Conservation (phyloP, 2,797 vertebrate genomes). For the Staurois parvus region DNA sequence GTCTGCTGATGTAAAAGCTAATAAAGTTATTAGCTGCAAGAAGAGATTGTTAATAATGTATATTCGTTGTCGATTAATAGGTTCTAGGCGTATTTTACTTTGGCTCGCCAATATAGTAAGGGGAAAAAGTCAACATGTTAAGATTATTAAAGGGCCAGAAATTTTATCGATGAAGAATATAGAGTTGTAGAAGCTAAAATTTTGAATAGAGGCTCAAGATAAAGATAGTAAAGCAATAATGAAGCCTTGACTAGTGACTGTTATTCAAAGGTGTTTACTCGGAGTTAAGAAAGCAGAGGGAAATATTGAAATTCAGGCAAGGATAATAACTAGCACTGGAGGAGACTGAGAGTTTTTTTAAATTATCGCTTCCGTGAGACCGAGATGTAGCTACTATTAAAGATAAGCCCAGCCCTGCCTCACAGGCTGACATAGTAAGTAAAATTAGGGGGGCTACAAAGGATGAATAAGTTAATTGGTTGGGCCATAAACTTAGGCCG, state of each 20-base stretch:
- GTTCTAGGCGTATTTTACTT: constrained; percentile 4
- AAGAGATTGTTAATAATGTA: rapidly evolving
- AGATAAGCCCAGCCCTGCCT: constrained; percentile 52
- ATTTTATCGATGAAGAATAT: constrained; percentile 20
- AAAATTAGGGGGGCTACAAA: not conserved
- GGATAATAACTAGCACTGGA: constrained; percentile 71
- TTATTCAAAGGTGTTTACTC: not conserved
- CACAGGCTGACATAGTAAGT: constrained; percentile 65
- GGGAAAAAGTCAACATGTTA: constrained; percentile 62
- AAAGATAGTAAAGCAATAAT: rapidly evolving
- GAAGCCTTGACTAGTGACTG: rapidly evolving
- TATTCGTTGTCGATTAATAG: not conserved
- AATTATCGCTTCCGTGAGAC: constrained; percentile 42
- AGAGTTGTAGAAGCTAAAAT: rapidly evolving
- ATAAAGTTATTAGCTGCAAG: constrained; percentile 22
- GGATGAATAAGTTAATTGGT: rapidly evolving
- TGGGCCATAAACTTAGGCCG: not conserved
- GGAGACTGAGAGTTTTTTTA: constrained; percentile 59
- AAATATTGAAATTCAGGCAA: not conserved
- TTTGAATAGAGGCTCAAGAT: not conserved
- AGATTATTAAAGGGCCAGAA: not conserved
- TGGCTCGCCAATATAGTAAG: constrained; percentile 67
- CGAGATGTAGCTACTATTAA: constrained; percentile 63
- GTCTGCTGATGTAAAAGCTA: constrained; percentile 59
- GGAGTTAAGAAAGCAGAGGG: rapidly evolving